A percentile compares a stretch with the other conserved stretches of the same genome.
Conservation (phyloP, 1,140 invertebrate species). For the Frieseomelitta varia region DNA sequence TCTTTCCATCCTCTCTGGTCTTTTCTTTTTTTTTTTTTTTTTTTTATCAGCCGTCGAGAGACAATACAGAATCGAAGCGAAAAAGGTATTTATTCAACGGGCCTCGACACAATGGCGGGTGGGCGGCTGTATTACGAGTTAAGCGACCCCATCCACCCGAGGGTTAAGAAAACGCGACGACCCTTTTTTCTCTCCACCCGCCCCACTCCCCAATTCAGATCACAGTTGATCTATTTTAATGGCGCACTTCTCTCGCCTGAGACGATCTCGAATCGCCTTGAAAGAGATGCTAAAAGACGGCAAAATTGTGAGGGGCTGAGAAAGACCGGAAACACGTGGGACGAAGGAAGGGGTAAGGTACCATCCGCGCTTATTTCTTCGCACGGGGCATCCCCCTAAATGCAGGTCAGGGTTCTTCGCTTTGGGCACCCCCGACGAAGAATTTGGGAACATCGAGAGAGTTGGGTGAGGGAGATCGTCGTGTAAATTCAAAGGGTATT, state of each 20-base stretch:
- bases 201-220: slow-evolving; percentile 36
- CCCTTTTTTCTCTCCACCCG: slow-evolving; percentile 47
- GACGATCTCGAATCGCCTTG: slow-evolving; percentile 37
- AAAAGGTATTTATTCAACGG: slow-evolving; percentile 15
- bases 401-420: slow-evolving; percentile 37
- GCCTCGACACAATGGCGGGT: slow-evolving; percentile 16
- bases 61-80: neutral
- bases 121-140: slow-evolving; percentile 22
- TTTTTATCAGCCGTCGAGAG: too few relatives aligned
- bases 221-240: slow-evolving; percentile 55
- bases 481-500: neutral
- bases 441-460: neutral
- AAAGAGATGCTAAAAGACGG: slow-evolving; percentile 52
- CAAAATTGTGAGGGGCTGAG: slow-evolving; percentile 51
- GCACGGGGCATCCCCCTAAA: slow-evolving; percentile 14
- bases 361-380: slow-evolving; percentile 32
- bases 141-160: neutral
- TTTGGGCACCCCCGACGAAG: neutral
- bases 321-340: slow-evolving; percentile 35
- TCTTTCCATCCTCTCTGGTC: neutral
- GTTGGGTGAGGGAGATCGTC: neutral
- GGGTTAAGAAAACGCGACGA: slow-evolving; percentile 48
- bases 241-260: slow-evolving; percentile 44
- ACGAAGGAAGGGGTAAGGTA: neutral
- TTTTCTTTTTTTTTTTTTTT: too few relatives aligned